These are phyloP conservation scores for Tribolium freemani DNA, from an alignment of 2,888 invertebrate genomes.

Conservation along the genomic window DNA sequence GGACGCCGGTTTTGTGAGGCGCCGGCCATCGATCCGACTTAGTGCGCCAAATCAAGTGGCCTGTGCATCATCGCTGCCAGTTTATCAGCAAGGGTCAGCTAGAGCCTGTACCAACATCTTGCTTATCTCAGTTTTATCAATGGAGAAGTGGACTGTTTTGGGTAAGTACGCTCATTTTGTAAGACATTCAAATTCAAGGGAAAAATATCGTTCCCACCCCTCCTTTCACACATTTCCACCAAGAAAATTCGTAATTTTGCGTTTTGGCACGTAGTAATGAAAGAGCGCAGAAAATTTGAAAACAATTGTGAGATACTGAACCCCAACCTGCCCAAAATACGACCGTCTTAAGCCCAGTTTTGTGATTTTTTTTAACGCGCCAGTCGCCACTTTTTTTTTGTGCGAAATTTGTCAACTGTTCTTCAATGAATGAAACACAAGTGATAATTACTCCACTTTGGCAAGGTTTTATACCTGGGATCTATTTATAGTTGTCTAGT, in stretches of 20 bases:
- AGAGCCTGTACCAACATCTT: constrained; percentile 38
- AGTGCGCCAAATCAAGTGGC: constrained; percentile 54
- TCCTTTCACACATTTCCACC: too few species aligned
- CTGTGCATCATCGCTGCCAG: constrained; percentile 50
- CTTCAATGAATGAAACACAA: too few species aligned
- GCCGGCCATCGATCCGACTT: constrained; percentile 50
- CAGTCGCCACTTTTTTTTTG: too few species aligned
- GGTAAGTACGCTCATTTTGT: constrained; percentile 29
- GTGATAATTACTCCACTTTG: too few species aligned
- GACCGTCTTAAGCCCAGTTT: too few species aligned
- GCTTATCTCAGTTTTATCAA: constrained; percentile 48
- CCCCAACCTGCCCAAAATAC: too few species aligned
- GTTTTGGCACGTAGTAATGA: background rate
- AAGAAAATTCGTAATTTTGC: background rate
- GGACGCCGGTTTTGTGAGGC: constrained; percentile 43
- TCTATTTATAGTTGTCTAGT: too few species aligned
- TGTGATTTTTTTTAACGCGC: too few species aligned
- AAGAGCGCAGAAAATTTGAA: background rate
- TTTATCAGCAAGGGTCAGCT: constrained; percentile 50
- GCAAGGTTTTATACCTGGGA: too few species aligned
- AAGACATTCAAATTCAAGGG: background rate
- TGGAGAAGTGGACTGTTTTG: constrained; percentile 25
- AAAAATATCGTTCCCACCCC: background rate
- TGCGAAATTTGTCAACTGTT: too few species aligned
- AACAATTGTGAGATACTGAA: background rate